phyloP scores from a whole-genome alignment of 2,888 invertebrate species.

The Bombylius major region DNA sequence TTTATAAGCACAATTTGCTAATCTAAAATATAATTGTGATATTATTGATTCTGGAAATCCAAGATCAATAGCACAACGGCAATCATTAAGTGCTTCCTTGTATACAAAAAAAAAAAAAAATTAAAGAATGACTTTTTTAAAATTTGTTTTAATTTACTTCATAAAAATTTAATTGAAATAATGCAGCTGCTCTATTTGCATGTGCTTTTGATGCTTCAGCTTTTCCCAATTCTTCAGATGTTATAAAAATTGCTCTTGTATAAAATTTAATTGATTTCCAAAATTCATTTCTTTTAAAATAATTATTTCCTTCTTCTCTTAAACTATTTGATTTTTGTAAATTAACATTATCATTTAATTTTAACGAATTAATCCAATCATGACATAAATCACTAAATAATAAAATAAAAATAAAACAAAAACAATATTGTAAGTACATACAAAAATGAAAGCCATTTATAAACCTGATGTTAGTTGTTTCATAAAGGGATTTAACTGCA shows the following conservation, averaged over 20 bases:
- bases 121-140: neutral
- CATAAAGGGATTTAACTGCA: too few relatives aligned
- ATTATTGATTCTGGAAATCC: conserved; percentile 9
- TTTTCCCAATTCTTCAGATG: conserved; percentile 18
- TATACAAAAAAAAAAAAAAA: neutral
- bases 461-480: too few relatives aligned
- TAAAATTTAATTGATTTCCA: conserved; percentile 23
- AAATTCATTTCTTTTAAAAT: conserved; percentile 15
- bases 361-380: neutral
- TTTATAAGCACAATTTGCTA: conserved; percentile 6
- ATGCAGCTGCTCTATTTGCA: conserved; percentile 30
- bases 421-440: too few relatives aligned
- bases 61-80: conserved; percentile 10
- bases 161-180: conserved; percentile 27
- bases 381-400: neutral
- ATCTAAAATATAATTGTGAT: conserved; percentile 6
- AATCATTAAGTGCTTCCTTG: conserved; percentile 14
- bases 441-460: too few relatives aligned
- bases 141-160: conserved; percentile 6
- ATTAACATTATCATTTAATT: neutral
- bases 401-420: neutral
- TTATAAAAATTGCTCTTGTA: conserved; percentile 24
- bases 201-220: conserved; percentile 21
- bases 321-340: conserved; percentile 13
- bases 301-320: conserved; percentile 23